Evolutionary conservation across 1,140 invertebrate genomes (phyloP), one percentile per base, ranked within the genome.

Genomic region (Pseudomyrmex concolor): DNA sequence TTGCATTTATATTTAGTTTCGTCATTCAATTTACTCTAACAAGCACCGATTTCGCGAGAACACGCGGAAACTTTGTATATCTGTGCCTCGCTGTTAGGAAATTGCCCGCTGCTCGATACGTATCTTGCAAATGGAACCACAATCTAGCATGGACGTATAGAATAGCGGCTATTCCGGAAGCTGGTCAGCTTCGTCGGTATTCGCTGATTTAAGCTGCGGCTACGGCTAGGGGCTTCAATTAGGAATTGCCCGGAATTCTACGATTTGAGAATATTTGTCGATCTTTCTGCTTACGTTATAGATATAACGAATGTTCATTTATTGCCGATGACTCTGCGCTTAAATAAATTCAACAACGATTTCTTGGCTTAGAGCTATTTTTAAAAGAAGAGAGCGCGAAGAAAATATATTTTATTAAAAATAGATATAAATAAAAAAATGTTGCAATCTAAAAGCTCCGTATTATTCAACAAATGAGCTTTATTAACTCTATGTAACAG

Each of bases 181-280:
- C 76, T 81, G 59, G 77, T 78, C 54, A 70, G 76, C 76, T 62
- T 73, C 63, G 25, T 50, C 73, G 83, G 57, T 63, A 83, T 86
- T 84, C 72, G 68, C 63, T 84, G 74, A 85, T 85, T 85, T 82
- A 86, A 86, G 73, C 71, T 81, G 54, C 70, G 66, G 22, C 62
- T 34, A 48, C 83, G 59, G 59, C 19, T 54, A 55, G 34, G 34
- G 34, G 76, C 80, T 86, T 86, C 83, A 86, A 86, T 86, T 85
- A 86, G 83, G 55, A 86, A 85, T 82, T 84, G 85, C 76, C 60
- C 45, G 51, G 63, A 72, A 59, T 66, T 22, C 64, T 70, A 82
- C 66, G 64, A 74, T 72, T 57, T 57, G 55, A 66, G 71, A 84
- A 81, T 86, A 78, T 73, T 60, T 17, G 54, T 45, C 34, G 59